phyloP scores from a whole-genome alignment of 1,140 invertebrate species.

The Schlechtendalia chinensis region DNA sequence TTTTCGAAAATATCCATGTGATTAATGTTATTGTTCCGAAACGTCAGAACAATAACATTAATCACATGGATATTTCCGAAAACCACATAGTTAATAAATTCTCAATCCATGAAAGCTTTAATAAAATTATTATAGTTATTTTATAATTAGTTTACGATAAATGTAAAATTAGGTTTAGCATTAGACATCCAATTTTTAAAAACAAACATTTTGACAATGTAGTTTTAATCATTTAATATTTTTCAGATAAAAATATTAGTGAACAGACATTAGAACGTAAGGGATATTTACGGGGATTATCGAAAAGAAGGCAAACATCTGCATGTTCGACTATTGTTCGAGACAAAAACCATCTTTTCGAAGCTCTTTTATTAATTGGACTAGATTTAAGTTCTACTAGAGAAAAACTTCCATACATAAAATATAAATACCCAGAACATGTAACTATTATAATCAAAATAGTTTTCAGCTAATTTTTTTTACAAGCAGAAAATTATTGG shows the following conservation, averaged over 20 bases:
- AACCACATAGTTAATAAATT: too few relatives aligned
- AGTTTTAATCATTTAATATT: not conserved
- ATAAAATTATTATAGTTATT: not conserved
- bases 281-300: slow-evolving; percentile 63
- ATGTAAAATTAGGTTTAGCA: not conserved
- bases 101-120: too few relatives aligned
- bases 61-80: too few relatives aligned
- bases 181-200: not conserved
- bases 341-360: slow-evolving; percentile 60
- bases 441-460: slow-evolving; percentile 57
- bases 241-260: slow-evolving; percentile 49
- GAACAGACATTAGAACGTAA: slow-evolving; percentile 63
- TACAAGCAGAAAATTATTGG: not conserved
- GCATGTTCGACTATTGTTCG: slow-evolving; percentile 24
- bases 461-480: not conserved
- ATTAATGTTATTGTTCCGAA: too few relatives aligned
- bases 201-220: too few relatives aligned
- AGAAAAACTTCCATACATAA: slow-evolving; percentile 62
- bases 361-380: slow-evolving; percentile 66
- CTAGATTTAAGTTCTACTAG: slow-evolving; percentile 61
- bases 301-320: slow-evolving; percentile 52
- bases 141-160: not conserved
- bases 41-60: too few relatives aligned
- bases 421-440: slow-evolving; percentile 65
- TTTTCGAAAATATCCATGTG: too few relatives aligned